Evolutionary conservation across 2,797 vertebrate genomes (phyloP).

Genomic region (Graptemys geographica): DNA sequence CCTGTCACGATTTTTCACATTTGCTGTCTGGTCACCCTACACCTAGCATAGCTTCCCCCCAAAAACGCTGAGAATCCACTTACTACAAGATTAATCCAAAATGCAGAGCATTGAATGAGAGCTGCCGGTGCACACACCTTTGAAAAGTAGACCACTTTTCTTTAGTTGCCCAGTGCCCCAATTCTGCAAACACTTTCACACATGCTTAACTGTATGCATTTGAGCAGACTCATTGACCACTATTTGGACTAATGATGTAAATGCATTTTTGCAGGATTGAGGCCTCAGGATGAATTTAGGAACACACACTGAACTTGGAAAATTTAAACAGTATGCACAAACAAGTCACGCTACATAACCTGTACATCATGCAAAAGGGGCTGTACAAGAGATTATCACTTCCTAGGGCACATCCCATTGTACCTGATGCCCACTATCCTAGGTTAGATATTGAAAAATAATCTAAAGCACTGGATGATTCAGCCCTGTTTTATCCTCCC

Average conservation of each 20-base stretch:
- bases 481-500: background rate
- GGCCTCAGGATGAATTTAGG: background rate
- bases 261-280: background rate
- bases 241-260: background rate
- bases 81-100: too few species aligned
- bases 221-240: background rate
- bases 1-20: too few species aligned
- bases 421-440: background rate
- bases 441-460: too few species aligned
- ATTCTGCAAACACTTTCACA: background rate
- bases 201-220: background rate
- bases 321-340: background rate
- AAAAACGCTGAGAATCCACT: too few species aligned
- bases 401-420: background rate
- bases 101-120: too few species aligned
- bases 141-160: background rate
- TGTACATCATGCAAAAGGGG: background rate
- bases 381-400: background rate
- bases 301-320: background rate
- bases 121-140: too few species aligned
- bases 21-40: too few species aligned
- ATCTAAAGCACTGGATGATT: background rate
- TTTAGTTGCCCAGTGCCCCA: background rate
- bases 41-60: too few species aligned
- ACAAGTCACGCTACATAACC: background rate